Conservation (phyloP, 1,140 invertebrate species). For the Hermetia illucens region DNA sequence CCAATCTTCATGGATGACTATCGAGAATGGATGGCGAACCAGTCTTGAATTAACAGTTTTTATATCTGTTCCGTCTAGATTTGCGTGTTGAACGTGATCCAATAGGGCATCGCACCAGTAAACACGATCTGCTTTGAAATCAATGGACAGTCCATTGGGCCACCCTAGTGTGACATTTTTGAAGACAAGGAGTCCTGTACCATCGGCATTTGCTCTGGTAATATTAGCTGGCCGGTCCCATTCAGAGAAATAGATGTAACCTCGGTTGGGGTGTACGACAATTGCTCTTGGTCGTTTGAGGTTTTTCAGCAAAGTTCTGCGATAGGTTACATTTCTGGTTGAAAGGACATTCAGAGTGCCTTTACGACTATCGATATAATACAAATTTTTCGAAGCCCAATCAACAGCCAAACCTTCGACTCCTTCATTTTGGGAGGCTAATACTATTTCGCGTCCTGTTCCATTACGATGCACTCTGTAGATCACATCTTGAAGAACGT, state of each 20-base stretch:
- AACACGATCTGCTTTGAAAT: slow-evolving; percentile 70
- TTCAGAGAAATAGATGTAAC: slow-evolving; percentile 89
- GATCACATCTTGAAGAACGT: slow-evolving; percentile 93
- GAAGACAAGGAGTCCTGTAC: slow-evolving; percentile 73
- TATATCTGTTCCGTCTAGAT: slow-evolving; percentile 86
- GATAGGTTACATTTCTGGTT: slow-evolving; percentile 68
- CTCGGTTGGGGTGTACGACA: slow-evolving; percentile 90
- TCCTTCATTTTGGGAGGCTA: slow-evolving; percentile 93
- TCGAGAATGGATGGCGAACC: slow-evolving; percentile 91
- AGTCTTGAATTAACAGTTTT: slow-evolving; percentile 75
- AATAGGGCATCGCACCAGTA: slow-evolving; percentile 94
- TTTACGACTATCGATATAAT: slow-evolving; percentile 94
- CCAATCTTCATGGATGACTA: slow-evolving; percentile 85
- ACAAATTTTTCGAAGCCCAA: slow-evolving; percentile 94
- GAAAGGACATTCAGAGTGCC: slow-evolving; percentile 90
- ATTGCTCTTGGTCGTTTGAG: slow-evolving; percentile 86
- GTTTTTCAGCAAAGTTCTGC: slow-evolving; percentile 74
- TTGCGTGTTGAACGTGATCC: slow-evolving; percentile 91
- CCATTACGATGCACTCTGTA: slow-evolving; percentile 82
- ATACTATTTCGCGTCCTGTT: slow-evolving; percentile 75
- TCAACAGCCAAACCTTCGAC: slow-evolving; percentile 95
- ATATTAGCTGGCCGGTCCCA: slow-evolving; percentile 95
- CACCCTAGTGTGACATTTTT: slow-evolving; percentile 86
- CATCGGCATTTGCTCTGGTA: slow-evolving; percentile 78
- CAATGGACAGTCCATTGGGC: slow-evolving; percentile 90